Conservation (phyloP, 2,888 invertebrate genomes). For the Mamestra brassicae region DNA sequence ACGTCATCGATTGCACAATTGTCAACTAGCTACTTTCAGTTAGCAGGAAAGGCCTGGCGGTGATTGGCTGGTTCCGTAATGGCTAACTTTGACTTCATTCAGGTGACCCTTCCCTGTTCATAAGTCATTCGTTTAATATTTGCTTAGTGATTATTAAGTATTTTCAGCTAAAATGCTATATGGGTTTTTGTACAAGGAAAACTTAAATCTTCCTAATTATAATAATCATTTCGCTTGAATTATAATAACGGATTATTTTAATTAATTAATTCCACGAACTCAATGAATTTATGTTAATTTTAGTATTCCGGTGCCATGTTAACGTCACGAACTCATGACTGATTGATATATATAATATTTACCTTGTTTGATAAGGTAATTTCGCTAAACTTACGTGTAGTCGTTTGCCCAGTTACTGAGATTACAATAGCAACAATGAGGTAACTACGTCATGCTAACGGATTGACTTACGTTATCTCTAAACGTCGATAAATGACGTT, state of each 20-base stretch:
- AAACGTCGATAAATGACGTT: neutral
- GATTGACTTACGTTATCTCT: neutral
- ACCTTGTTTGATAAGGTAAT: neutral
- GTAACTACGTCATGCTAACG: neutral
- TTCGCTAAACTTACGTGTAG: neutral
- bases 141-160: neutral
- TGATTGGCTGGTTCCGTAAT: neutral
- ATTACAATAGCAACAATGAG: neutral
- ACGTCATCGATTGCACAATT: neutral
- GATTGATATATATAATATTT: too few species aligned
- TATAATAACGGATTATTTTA: conserved; percentile 3
- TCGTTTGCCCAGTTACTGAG: conserved; percentile 9
- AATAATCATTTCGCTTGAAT: conserved; percentile 2
- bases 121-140: neutral
- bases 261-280: neutral
- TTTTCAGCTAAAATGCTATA: neutral
- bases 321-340: neutral
- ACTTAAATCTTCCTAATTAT: conserved; percentile 10
- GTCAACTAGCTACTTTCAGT: neutral
- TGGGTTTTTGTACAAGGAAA: conserved; percentile 8
- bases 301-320: neutral
- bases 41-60: neutral
- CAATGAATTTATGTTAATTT: neutral
- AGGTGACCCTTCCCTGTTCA: neutral
- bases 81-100: neutral